Evolutionary conservation across 2,888 invertebrate genomes (phyloP), one percentile per base, ranked within the genome.

Genomic region (Stenodera caucasica): DNA sequence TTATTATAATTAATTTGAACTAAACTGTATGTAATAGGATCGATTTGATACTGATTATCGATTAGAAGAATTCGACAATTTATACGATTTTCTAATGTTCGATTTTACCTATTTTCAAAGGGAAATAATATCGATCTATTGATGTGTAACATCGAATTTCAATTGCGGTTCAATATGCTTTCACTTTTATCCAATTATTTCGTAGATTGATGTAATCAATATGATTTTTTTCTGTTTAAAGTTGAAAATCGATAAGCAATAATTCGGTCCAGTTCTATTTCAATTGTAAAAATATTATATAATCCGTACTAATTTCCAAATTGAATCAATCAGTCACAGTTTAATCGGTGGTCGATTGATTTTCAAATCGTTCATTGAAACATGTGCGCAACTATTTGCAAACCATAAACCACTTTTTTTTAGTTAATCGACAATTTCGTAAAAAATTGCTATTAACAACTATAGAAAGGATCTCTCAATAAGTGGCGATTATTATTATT

Each of bases 111-210:
- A 59, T 63, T 68, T 64, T 68, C 12, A 6, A 14, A 21, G 55
- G 73, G 70, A 75, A 74, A 73, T 64, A 57, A 59, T 60, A 53
- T 45, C 55, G 55, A 69, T 62, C 65, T 71, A 72, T 67, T 69
- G 67, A 72, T 70, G 72, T 73, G 75, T 73, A 71, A 72, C 72
- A 68, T 63, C 59, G 45, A 63, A 66, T 67, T 70, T 71, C 45
- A 45, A 71, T 75, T 76, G 77, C 67, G 76, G 77, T 76, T 70
- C 60, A 61, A 63, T 72, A 21, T 18, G 45, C 76, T 77, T 77
- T 77, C 77, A 75, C 76, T 70, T 65, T 69, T 54, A 61, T 57
- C 61, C 50, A 52, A 60, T 55, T 65, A 69, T 74, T 70, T 69
- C 67, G 61, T 65, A 53, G 49, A 60, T 57, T 75, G 72, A 75